Percentiles rank a stretch among this genome's conserved stretches.
phyloP scores from a whole-genome alignment of 2,113 vertebrate species.

The Rattus rattus region DNA sequence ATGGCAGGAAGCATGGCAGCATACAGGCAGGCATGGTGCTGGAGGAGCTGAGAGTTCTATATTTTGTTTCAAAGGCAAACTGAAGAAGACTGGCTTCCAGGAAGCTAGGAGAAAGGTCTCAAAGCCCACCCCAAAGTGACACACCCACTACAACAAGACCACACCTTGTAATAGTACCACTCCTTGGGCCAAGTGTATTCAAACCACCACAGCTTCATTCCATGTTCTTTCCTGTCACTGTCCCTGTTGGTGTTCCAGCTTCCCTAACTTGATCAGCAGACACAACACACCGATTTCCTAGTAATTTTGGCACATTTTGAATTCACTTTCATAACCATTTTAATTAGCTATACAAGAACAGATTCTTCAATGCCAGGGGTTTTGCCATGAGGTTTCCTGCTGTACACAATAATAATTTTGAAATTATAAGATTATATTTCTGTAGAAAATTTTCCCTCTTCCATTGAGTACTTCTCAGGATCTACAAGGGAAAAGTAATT shows the following conservation, averaged over 20 bases:
- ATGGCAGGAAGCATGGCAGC: no score
- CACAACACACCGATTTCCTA: neutral
- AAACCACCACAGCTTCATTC: neutral
- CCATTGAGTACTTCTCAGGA: neutral
- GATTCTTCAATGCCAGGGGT: constrained; percentile 19
- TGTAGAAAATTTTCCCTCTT: constrained; percentile 32
- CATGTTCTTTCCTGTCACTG: constrained; percentile 4
- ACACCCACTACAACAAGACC: no score
- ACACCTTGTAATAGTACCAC: no score
- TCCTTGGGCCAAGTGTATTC: no score
- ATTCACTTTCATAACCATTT: constrained; percentile 38
- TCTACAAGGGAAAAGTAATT: neutral
- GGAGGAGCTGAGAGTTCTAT: no score
- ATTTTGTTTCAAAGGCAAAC: no score
- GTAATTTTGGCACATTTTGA: neutral
- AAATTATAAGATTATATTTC: constrained; percentile 35
- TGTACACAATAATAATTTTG: neutral
- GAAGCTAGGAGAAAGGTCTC: no score
- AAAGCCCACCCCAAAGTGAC: no score
- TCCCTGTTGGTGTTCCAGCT: constrained; percentile 18
- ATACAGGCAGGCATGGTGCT: no score
- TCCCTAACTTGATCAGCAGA: constrained; percentile 36
- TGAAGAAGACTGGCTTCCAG: no score
- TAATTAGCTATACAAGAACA: constrained; percentile 58
- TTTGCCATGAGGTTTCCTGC: neutral